phyloP scores from a whole-genome alignment of 2,888 invertebrate genomes.

The Arenicola marina region DNA sequence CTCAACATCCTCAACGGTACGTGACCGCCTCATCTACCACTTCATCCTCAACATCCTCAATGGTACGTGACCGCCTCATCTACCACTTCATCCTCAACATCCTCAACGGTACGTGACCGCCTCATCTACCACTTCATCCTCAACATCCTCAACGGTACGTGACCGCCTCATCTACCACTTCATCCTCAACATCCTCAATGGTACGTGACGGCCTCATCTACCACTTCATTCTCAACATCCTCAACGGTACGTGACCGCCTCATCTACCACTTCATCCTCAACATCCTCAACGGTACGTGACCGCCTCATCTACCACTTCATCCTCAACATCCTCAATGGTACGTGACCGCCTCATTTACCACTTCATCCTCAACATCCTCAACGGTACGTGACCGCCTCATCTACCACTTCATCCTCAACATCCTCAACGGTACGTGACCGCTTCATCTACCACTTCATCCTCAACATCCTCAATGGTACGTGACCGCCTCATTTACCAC shows the following conservation, averaged over 20 bases:
- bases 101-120: background rate
- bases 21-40: background rate
- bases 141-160: background rate
- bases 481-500: background rate
- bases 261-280: background rate
- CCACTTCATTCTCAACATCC: background rate
- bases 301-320: background rate
- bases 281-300: background rate
- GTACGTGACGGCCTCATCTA: background rate
- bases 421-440: background rate
- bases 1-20: background rate
- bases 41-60: background rate
- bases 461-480: background rate
- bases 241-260: background rate
- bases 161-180: background rate
- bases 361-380: background rate
- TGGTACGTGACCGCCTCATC: background rate
- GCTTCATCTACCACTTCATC: background rate
- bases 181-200: background rate
- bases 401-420: background rate
- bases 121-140: background rate
- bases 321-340: background rate
- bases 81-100: background rate
- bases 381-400: background rate
- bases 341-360: background rate